Evolutionary conservation across 2,113 vertebrate genomes (phyloP).

Genomic region (Macrotis lagotis): DNA sequence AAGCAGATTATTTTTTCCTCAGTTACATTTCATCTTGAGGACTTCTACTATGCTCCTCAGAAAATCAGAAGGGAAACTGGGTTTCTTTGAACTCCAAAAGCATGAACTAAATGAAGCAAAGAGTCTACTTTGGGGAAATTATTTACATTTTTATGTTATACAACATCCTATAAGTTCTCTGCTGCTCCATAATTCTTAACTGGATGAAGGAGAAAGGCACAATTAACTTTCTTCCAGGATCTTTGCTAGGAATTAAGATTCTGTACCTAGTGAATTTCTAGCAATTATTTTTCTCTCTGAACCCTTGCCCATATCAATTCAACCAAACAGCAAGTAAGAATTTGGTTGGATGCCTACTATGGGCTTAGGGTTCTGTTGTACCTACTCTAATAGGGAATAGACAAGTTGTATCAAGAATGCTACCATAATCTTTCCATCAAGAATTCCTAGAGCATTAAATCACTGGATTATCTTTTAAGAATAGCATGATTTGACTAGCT

Average conservation of each 20-base stretch:
- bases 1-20: neutral
- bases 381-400: neutral
- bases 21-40: neutral
- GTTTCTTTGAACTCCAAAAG: neutral
- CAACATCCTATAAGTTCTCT: neutral
- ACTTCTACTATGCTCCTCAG: neutral
- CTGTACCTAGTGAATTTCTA: neutral
- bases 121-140: neutral
- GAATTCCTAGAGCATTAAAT: conserved; percentile 12
- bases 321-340: neutral
- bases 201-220: neutral
- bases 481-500: neutral
- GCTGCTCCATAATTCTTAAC: neutral
- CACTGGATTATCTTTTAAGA: neutral
- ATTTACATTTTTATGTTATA: neutral
- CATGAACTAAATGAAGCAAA: neutral
- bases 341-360: neutral
- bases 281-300: conserved; percentile 12
- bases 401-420: conserved; percentile 1
- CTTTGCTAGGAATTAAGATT: conserved; percentile 1
- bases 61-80: neutral
- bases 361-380: neutral
- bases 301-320: neutral
- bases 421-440: neutral
- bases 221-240: neutral